Percentiles rank a stretch among this genome's conserved stretches.
Conservation (phyloP, 1,140 invertebrate species). For the Drosophila varians region DNA sequence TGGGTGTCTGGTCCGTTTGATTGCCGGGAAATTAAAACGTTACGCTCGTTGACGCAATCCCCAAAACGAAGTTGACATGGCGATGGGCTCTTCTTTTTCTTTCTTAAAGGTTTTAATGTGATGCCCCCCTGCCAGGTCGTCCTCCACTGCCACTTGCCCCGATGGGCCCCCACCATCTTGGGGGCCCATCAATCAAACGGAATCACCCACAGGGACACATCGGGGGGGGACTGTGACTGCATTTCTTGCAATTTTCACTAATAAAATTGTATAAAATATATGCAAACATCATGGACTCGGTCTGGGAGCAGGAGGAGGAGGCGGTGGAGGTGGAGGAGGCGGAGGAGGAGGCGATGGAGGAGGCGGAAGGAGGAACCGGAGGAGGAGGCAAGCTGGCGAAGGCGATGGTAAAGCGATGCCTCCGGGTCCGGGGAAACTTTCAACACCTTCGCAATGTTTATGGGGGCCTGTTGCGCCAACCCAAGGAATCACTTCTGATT, state of each 20-base stretch:
- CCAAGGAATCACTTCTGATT: conserved; percentile 79
- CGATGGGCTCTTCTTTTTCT: conserved; percentile 48
- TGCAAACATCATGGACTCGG: conserved; percentile 33
- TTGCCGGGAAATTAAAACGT: conserved; percentile 81
- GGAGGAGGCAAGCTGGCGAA: too few relatives aligned
- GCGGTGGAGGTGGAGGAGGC: too few relatives aligned
- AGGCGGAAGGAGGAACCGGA: too few relatives aligned
- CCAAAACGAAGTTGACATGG: conserved; percentile 73
- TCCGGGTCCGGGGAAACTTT: conserved; percentile 54
- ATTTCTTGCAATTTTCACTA: conserved; percentile 57
- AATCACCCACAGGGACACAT: conserved; percentile 23
- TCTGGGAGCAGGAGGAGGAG: neutral
- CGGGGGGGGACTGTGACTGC: conserved; percentile 23
- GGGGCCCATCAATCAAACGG: conserved; percentile 63
- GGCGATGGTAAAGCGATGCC: too few relatives aligned
- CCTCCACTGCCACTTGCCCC: too few relatives aligned
- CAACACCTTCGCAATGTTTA: conserved; percentile 78
- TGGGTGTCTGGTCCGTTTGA: conserved; percentile 73
- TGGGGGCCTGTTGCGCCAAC: conserved; percentile 16
- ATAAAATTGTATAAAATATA: conserved; percentile 79
- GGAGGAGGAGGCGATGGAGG: too few relatives aligned
- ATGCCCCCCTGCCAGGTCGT: conserved; percentile 33
- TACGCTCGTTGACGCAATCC: conserved; percentile 74
- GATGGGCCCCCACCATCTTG: too few relatives aligned
- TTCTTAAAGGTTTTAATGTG: conserved; percentile 55